phyloP scores from a whole-genome alignment of 2,113 vertebrate species.

The Ctenodactylus gundi region DNA sequence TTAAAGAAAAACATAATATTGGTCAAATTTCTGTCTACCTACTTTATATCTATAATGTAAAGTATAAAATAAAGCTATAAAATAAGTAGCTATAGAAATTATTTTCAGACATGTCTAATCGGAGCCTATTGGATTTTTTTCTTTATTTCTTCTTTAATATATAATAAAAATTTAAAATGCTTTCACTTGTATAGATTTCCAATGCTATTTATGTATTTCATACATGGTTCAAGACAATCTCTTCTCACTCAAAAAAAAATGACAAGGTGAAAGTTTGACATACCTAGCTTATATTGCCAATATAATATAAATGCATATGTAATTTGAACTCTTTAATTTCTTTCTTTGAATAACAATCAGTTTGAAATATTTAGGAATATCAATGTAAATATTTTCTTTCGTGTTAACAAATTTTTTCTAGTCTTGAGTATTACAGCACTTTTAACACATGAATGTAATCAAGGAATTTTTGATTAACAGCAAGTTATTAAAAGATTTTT shows the following conservation, averaged over 20 bases:
- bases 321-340: not conserved
- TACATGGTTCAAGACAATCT: no score
- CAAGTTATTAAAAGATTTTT: not conserved
- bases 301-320: not conserved
- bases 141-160: no score
- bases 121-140: no score
- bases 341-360: not conserved
- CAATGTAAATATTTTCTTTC: not conserved
- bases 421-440: not conserved
- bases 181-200: no score
- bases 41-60: not conserved
- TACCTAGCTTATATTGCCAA: no score
- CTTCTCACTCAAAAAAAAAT: no score
- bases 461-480: not conserved
- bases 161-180: no score
- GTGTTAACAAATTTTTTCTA: not conserved
- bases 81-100: no score
- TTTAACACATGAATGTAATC: not conserved
- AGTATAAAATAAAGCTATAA: no score
- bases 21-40: not conserved
- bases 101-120: no score
- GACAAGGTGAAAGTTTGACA: no score
- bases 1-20: not conserved
- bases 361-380: not conserved
- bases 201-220: no score